Evolutionary conservation across 2,113 vertebrate genomes (phyloP).

Genomic region (Microcebus tavaratra): DNA sequence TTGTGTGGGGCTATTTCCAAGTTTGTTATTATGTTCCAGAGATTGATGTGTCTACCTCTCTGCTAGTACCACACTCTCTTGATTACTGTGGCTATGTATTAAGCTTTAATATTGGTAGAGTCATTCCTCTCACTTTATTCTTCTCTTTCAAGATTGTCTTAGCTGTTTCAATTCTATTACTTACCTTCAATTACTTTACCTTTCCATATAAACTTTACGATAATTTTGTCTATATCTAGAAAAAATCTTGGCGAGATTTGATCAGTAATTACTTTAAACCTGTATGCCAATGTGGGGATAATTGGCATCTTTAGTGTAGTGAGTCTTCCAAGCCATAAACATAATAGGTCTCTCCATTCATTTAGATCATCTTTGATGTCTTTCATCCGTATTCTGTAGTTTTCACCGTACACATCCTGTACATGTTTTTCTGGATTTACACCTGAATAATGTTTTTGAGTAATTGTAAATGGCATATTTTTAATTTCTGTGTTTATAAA

Average conservation of each 20-base stretch:
- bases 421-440: neutral
- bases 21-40: neutral
- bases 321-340: neutral
- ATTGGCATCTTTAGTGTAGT: neutral
- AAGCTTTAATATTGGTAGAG: neutral
- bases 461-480: neutral
- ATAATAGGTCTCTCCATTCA: neutral
- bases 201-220: neutral
- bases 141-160: neutral
- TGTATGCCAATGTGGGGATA: neutral
- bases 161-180: neutral
- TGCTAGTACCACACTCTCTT: neutral
- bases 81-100: neutral
- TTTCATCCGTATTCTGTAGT: neutral
- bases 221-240: neutral
- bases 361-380: neutral
- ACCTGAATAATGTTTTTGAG: neutral
- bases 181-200: neutral
- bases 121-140: neutral
- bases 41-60: neutral
- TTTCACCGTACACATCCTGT: neutral
- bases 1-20: neutral
- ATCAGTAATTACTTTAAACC: neutral
- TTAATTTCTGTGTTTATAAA: neutral
- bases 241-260: neutral